Base-by-base conservation (phyloP, 2,797 vertebrate genomes). In the Cuculus canorus region DNA sequence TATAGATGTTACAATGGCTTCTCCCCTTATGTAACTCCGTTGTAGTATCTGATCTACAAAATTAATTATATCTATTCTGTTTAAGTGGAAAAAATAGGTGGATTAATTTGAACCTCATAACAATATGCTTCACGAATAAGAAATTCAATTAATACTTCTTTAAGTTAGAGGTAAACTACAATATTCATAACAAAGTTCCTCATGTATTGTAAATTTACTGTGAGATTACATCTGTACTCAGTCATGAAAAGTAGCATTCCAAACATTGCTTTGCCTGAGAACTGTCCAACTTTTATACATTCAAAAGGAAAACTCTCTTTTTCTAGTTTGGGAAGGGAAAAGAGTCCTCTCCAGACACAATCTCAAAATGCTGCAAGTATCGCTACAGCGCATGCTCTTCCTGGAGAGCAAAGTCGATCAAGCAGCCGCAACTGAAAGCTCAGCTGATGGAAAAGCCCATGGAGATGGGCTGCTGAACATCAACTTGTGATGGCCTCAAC, bases 331-430 rank as follows among this genome's bases (percentile, higher is more conserved):
- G 4, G 17, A 17, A 69, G 27, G 11, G 28, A 22, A 84, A 39
- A 57, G 22, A 19, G 4, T 73, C n/a, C 5, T 89, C 13, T 76
- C 25, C 25, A 87, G 35, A 24, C 8, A 9, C 17, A 54, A 43
- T 35, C 18, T 63, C 15, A 63, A 73, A 70, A 11, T 41, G 15
- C 11, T 47, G 17, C 14, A 19, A n/a, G 7, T 52, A 27, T 23
- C 14, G 3, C 37, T 59, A 27, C 5, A 11, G 14, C 1, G 0
- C 0, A 0, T n/a, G 17, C 24, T 69, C 11, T 24, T 82, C 47
- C 50, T 65, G 47, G 41, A 78, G 28, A 47, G n/a, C 25, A 30
- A 60, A 63, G 45, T 32, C 45, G 19, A 8, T 47, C 45, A 60
- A 66, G 70, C 25, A 70, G 41, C 66, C 79, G 47, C 28, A 59